A percentile compares a stretch with the other conserved stretches of the same genome.
Evolutionary conservation across 2,888 invertebrate genomes (phyloP).

Genomic region (Chrysodeixis includens): DNA sequence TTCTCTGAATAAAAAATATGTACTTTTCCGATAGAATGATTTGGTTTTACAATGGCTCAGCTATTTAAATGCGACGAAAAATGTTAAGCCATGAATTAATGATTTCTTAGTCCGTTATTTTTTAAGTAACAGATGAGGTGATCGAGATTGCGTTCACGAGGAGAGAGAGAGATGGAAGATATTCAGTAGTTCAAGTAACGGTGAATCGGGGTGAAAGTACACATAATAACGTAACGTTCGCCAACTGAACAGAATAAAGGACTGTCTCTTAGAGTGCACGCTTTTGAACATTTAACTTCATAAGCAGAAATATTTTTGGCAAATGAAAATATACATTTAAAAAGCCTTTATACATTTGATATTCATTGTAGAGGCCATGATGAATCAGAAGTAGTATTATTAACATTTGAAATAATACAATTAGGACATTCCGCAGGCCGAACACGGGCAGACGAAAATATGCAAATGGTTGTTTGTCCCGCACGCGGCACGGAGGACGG

Average conservation of each 20-base stretch:
- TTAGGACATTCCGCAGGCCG: conserved; percentile 62
- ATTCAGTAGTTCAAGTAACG: conserved; percentile 76
- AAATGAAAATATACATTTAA: background rate
- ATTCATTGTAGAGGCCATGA: conserved; percentile 9
- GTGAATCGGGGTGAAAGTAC: conserved; percentile 84
- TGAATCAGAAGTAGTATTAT: conserved; percentile 7
- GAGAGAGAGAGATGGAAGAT: conserved; percentile 63
- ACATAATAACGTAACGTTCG: conserved; percentile 71
- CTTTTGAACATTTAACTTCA: conserved; percentile 7
- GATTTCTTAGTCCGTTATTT: conserved; percentile 42
- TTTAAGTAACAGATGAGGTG: conserved; percentile 70
- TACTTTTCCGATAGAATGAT: conserved; percentile 14
- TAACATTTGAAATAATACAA: conserved; percentile 37
- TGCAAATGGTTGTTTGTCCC: conserved; percentile 78
- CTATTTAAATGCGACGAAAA: conserved; percentile 14
- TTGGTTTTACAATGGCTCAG: conserved; percentile 5
- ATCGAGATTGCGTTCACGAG: conserved; percentile 66
- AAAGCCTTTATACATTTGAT: conserved; percentile 18
- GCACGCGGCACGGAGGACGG: conserved; percentile 68
- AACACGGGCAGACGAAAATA: conserved; percentile 73
- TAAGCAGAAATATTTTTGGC: background rate
- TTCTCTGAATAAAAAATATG: conserved; percentile 3
- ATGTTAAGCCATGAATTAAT: conserved; percentile 18
- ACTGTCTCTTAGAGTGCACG: conserved; percentile 58
- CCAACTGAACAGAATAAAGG: conserved; percentile 63